A percentile compares a stretch with the other conserved stretches of the same genome.
phyloP scores from a whole-genome alignment of 2,797 vertebrate species.

The Sphaeramia orbicularis region DNA sequence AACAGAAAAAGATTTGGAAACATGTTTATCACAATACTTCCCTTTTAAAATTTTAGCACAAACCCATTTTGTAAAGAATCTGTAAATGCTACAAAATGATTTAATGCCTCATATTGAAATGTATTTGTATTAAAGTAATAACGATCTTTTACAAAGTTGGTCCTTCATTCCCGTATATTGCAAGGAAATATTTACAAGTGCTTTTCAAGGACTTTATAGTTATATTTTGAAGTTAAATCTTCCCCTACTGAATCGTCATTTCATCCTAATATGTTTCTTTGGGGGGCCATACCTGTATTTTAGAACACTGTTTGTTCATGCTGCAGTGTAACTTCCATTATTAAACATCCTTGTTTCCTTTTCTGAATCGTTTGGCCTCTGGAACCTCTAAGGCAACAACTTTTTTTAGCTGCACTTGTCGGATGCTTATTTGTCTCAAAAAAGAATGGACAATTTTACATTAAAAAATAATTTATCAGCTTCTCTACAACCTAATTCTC shows the following conservation, averaged over 20 bases:
- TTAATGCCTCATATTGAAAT: not conserved
- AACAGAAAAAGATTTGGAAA: too few relatives aligned
- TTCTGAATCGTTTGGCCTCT: slow-evolving; percentile 51
- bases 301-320: slow-evolving; percentile 6
- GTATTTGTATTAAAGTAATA: not conserved
- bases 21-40: too few relatives aligned
- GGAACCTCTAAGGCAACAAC: slow-evolving; percentile 72
- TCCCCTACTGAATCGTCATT: not conserved
- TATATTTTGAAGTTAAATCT: not conserved
- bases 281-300: slow-evolving; percentile 8
- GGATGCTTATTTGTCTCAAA: slow-evolving; percentile 43
- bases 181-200: not conserved
- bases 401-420: slow-evolving; percentile 67
- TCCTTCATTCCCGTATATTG: not conserved
- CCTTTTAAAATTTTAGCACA: too few relatives aligned
- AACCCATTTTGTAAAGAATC: not conserved
- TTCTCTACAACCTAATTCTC: slow-evolving; percentile 47
- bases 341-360: slow-evolving; percentile 25
- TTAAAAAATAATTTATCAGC: slow-evolving; percentile 24
- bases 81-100: not conserved
- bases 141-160: not conserved
- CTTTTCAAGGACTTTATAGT: not conserved
- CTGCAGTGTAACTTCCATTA: slow-evolving; percentile 5
- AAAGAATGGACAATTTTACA: slow-evolving; percentile 47
- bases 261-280: slow-evolving; percentile 3